These are phyloP conservation scores for Puntigrus tetrazona DNA, from an alignment of 2,113 vertebrate genomes.

Conservation along the genomic window DNA sequence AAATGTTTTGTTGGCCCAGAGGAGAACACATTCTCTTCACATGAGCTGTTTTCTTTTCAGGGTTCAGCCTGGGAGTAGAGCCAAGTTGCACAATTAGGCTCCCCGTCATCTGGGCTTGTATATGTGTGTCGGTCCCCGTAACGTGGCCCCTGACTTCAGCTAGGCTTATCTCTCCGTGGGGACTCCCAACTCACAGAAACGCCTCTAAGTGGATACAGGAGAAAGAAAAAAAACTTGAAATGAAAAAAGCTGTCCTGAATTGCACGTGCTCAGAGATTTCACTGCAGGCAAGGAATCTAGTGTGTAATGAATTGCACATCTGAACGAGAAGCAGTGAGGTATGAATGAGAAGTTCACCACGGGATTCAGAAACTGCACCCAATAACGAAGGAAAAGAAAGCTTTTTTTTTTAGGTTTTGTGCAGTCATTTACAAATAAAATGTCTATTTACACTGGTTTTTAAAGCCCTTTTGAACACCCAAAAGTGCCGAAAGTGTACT, in stretches of 20 bases:
- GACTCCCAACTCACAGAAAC: constrained; percentile 25
- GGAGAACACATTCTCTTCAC: constrained; percentile 42
- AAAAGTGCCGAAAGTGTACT: too few relatives aligned
- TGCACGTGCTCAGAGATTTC: background rate
- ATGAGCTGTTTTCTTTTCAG: constrained; percentile 53
- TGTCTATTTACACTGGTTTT: background rate
- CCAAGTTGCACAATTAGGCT: constrained; percentile 57
- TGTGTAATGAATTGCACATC: background rate
- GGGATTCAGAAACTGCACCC: background rate
- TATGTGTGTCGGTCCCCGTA: constrained; percentile 1
- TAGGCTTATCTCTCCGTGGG: background rate
- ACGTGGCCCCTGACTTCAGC: constrained; percentile 25
- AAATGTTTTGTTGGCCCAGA: constrained; percentile 50
- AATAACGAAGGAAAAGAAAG: background rate
- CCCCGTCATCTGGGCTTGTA: constrained; percentile 51
- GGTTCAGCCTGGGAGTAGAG: constrained; percentile 37
- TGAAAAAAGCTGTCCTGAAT: background rate
- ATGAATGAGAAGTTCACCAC: constrained; percentile 12
- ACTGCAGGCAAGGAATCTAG: background rate
- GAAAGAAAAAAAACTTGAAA: background rate
- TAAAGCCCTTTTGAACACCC: background rate
- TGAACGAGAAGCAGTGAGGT: background rate
- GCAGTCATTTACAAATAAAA: background rate
- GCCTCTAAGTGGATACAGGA: background rate
- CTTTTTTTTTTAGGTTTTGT: too few relatives aligned